Base-by-base conservation (phyloP, 2,888 invertebrate genomes). In the Teleiodes luculella region DNA sequence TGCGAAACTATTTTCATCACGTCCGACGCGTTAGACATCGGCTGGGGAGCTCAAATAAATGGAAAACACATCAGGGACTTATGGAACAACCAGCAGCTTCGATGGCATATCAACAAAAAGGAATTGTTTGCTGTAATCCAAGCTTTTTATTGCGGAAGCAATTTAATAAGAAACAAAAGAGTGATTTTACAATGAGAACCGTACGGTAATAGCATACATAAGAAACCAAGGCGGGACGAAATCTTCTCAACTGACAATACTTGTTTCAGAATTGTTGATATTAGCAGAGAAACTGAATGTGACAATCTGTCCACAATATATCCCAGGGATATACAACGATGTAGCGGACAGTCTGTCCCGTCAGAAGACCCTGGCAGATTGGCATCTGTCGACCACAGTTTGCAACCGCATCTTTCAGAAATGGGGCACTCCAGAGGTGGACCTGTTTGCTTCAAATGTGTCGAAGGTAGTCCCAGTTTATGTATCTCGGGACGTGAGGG, bases 71-170 rank as follows among this genome's bases (percentile, higher is more conserved):
- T 60, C 1, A n/a, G 24, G 2, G 56, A 55, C 1, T 5, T 18
- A 16, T 61, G 62, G 61, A 47, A 51, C 0, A n/a, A 0, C 0
- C 3, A 47, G 0, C 61, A 64, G 14, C 4, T 2, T 2, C 5
- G 5, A 1, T 62, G 61, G 63, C 63, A 65, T 48, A 54, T 20
- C 53, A 64, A 64, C 50, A 10, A 24, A 7, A 64, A 62, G 39
- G 64, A 63, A 20, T 20, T 65, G 8, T 56, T 3, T 1, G 50
- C 41, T 8, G 48, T 49, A 11, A 33, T 11, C 33, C 16, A 31
- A n/a, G 16, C 47, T 2, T 33, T 47, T 8, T 6, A 33, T 8
- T 33, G 3, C 33, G 3, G 33, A 33, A 33, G 8, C 33, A 10
- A 33, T 6, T 10, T 11, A 6, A n/a, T 49, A 8, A 5, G 20